Conservation (phyloP, 2,888 invertebrate genomes). For the Helleia helle region DNA sequence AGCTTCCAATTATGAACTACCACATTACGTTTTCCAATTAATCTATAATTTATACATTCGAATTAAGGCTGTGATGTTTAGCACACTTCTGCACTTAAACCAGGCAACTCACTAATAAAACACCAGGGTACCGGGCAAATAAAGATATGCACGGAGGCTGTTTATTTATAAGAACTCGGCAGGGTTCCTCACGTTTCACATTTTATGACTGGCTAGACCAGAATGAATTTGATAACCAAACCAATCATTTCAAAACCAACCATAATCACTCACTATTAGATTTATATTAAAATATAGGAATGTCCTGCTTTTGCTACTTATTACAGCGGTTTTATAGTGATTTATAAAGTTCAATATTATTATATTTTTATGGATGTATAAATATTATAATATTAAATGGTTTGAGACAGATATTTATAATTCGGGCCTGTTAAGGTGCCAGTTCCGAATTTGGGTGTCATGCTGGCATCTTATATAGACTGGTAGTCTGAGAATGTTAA, state of each 20-base stretch:
- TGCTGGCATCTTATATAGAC: too few relatives aligned
- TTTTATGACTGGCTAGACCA: constrained; percentile 36
- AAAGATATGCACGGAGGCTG: constrained; percentile 42
- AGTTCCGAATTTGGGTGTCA: too few relatives aligned
- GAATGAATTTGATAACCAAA: constrained; percentile 18
- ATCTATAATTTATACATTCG: too few relatives aligned
- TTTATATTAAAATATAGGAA: constrained; percentile 3
- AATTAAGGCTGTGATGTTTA: too few relatives aligned
- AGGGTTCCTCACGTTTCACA: constrained; percentile 55
- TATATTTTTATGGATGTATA: too few relatives aligned
- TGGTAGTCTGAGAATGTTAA: too few relatives aligned
- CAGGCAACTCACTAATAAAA: constrained; percentile 27
- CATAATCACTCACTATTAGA: constrained; percentile 10
- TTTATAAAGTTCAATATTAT: constrained; percentile 1
- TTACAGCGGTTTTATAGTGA: constrained; percentile 1
- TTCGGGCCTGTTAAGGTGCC: too few relatives aligned
- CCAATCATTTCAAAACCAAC: constrained; percentile 15
- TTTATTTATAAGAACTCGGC: constrained; percentile 45
- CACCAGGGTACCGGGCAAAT: constrained; percentile 34
- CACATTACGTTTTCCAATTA: too few relatives aligned
- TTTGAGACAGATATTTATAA: too few relatives aligned
- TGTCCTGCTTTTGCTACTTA: background rate
- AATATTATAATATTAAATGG: too few relatives aligned
- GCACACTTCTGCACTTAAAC: constrained; percentile 15
- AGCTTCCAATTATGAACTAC: too few relatives aligned